phyloP scores from a whole-genome alignment of 2,888 invertebrate species.

The Andrena dorsata region DNA sequence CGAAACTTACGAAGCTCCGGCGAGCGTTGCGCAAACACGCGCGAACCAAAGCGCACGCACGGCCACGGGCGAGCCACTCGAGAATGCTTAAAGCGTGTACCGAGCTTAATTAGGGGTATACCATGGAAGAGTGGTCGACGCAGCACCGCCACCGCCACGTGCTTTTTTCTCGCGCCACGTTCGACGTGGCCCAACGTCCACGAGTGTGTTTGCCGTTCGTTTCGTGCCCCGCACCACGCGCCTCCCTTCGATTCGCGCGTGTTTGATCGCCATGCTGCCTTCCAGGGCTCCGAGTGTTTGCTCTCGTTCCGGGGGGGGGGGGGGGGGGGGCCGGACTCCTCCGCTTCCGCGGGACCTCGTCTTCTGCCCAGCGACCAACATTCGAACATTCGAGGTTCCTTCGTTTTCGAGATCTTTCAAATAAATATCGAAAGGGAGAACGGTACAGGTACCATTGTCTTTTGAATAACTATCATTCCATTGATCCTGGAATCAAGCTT shows the following conservation, averaged over 20 bases:
- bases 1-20: slow-evolving; percentile 47
- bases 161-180: slow-evolving; percentile 61
- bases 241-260: slow-evolving; percentile 24
- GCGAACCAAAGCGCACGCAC: slow-evolving; percentile 42
- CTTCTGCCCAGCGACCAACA: neutral
- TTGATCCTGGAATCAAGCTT: no score
- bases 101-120: slow-evolving; percentile 77
- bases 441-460: no score
- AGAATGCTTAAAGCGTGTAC: slow-evolving; percentile 68
- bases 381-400: neutral
- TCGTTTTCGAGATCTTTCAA: neutral
- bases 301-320: slow-evolving; percentile 58
- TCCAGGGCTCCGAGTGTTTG: slow-evolving; percentile 65
- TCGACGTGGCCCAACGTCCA: slow-evolving; percentile 32
- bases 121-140: slow-evolving; percentile 69
- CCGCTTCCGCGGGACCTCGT: slow-evolving; percentile 33
- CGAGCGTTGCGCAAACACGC: slow-evolving; percentile 53
- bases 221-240: slow-evolving; percentile 52
- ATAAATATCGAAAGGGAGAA: neutral
- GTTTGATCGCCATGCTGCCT: slow-evolving; percentile 60
- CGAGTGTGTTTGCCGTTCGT: slow-evolving; percentile 74
- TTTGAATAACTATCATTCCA: no score
- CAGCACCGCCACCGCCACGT: slow-evolving; percentile 74
- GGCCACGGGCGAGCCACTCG: slow-evolving; percentile 46
- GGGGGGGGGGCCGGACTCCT: slow-evolving; percentile 40